Evolutionary conservation across 2,888 invertebrate species (phyloP).

Genomic region (Lasioglossum villosulum): DNA sequence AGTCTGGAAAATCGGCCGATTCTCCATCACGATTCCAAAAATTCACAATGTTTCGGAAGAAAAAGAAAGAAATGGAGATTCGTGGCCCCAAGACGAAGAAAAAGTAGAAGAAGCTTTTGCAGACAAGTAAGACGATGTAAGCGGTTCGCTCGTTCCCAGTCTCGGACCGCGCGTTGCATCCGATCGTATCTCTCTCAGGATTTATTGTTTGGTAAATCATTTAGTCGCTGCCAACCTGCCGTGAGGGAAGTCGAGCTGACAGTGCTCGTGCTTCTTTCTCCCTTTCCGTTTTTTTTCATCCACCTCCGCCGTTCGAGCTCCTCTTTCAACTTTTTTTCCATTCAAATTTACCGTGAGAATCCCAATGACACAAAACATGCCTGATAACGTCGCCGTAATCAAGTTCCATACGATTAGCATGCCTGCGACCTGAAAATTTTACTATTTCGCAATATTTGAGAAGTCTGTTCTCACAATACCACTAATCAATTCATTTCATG

Average conservation of each 20-base stretch:
- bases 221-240: slow-evolving; percentile 84
- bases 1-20: not conserved
- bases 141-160: slow-evolving; percentile 81
- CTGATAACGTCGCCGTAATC: slow-evolving; percentile 22
- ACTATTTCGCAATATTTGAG: not conserved
- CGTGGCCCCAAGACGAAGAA: slow-evolving; percentile 51
- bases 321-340: slow-evolving; percentile 56
- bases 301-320: slow-evolving; percentile 38
- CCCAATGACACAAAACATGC: slow-evolving; percentile 10
- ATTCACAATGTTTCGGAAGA: slow-evolving; percentile 31
- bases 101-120: slow-evolving; percentile 62
- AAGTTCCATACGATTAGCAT: slow-evolving; percentile 27
- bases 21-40: slow-evolving; percentile 19
- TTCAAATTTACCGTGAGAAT: slow-evolving; percentile 11
- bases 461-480: not conserved
- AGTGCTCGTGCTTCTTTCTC: slow-evolving; percentile 62
- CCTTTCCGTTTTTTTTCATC: slow-evolving; percentile 36
- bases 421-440: not conserved
- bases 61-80: slow-evolving; percentile 12
- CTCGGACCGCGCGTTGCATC: slow-evolving; percentile 78
- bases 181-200: slow-evolving; percentile 83
- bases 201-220: slow-evolving; percentile 85
- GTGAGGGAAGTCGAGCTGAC: slow-evolving; percentile 75
- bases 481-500: not conserved
- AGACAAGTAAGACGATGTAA: slow-evolving; percentile 71